A percentile compares a stretch with the other conserved stretches of the same genome.
Evolutionary conservation across 2,113 vertebrate species (phyloP).

Genomic region (Chrysemys picta): DNA sequence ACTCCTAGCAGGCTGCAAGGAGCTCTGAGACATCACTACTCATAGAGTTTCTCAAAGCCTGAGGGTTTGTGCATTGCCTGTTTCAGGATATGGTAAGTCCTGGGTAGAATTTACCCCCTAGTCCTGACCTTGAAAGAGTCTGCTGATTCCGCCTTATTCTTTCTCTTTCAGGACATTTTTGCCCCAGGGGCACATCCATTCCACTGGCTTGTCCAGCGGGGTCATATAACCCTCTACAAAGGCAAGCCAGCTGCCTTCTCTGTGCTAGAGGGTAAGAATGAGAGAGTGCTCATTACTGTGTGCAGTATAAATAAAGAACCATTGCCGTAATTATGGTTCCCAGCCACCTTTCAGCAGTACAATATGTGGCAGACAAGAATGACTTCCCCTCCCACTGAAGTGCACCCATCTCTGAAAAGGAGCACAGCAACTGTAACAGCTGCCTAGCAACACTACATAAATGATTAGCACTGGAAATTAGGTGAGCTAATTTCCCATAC

Average conservation of each 20-base stretch:
- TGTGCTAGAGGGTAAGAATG: conserved; percentile 88
- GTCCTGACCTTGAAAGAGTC: background rate
- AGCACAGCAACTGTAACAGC: background rate
- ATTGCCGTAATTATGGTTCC: background rate
- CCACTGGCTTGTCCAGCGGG: conserved; percentile 86
- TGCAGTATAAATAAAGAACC: background rate
- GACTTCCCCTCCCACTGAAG: background rate
- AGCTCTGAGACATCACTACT: background rate
- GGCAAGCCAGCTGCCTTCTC: conserved; percentile 80
- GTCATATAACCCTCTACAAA: conserved; percentile 79
- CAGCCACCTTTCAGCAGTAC: background rate
- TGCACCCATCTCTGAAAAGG: background rate
- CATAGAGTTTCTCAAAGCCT: background rate
- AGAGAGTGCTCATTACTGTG: fast-evolving
- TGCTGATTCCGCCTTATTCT: background rate
- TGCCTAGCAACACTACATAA: background rate
- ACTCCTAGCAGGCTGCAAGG: background rate
- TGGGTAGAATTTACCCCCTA: too few species aligned
- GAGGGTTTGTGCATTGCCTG: background rate
- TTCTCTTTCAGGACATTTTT: conserved; percentile 86
- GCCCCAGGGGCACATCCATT: conserved; percentile 80
- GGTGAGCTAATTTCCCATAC: background rate
- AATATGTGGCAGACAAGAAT: background rate
- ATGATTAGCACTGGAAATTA: background rate
- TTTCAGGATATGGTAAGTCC: background rate